Conservation (phyloP, 1,140 invertebrate genomes). For the Wiebesia pumilae region DNA sequence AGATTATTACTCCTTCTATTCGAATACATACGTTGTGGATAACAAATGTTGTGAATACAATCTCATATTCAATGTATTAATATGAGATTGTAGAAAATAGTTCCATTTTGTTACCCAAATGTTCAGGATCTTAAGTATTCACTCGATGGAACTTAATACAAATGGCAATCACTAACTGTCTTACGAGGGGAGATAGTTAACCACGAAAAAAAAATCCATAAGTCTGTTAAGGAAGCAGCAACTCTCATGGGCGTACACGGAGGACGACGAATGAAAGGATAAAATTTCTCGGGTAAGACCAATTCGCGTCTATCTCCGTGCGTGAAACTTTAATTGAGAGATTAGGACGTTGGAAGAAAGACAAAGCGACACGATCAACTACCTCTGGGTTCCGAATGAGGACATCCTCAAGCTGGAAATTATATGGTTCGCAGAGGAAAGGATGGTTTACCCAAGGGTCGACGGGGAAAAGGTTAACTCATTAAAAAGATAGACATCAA, state of each 20-base stretch:
- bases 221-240: slow-evolving; percentile 52
- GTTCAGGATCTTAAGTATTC: not conserved
- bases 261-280: slow-evolving; percentile 44
- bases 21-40: too few relatives aligned
- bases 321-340: slow-evolving; percentile 60
- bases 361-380: slow-evolving; percentile 31
- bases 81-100: too few relatives aligned
- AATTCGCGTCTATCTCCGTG: slow-evolving; percentile 50
- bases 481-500: slow-evolving; percentile 26
- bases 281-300: slow-evolving; percentile 39
- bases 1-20: too few relatives aligned
- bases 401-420: slow-evolving; percentile 1
- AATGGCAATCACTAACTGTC: not conserved
- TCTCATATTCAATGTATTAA: too few relatives aligned
- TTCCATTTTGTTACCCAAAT: not conserved
- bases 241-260: not conserved
- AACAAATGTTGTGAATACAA: too few relatives aligned
- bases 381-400: slow-evolving; percentile 5
- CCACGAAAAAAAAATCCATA: slow-evolving; percentile 57
- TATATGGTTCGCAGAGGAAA: not conserved
- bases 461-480: not conserved
- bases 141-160: not conserved
- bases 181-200: slow-evolving; percentile 46
- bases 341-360: slow-evolving; percentile 54
- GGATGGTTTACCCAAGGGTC: not conserved